Percentiles rank a stretch among this genome's conserved stretches.
phyloP scores from a whole-genome alignment of 1,140 invertebrate species.

The Eupeodes corollae region DNA sequence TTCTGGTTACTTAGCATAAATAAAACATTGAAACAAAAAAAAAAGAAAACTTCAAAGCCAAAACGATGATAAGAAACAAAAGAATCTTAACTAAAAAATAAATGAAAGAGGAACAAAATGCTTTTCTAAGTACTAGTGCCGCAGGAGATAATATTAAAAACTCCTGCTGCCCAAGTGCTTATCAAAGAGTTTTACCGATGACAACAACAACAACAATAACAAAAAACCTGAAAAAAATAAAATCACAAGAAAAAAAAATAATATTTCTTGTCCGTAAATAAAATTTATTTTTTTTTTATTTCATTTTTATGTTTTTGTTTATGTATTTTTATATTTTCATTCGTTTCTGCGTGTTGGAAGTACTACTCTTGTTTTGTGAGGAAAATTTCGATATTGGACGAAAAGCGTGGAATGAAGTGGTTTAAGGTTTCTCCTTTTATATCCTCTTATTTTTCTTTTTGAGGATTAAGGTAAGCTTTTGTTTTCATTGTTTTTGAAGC shows the following conservation, averaged over 20 bases:
- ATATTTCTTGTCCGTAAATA: slow-evolving; percentile 1
- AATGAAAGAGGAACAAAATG: neutral
- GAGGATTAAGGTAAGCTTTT: too few species aligned
- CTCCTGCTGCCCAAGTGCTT: slow-evolving; percentile 40
- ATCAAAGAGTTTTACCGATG: slow-evolving; percentile 30
- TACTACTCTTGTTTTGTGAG: too few species aligned
- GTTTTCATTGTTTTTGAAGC: too few species aligned
- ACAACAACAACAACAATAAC: slow-evolving; percentile 8
- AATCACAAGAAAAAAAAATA: neutral
- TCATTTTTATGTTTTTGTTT: too few species aligned
- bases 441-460: too few species aligned
- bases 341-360: too few species aligned
- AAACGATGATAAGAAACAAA: neutral
- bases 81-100: neutral
- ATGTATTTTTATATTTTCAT: too few species aligned
- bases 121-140: slow-evolving; percentile 40
- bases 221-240: slow-evolving; percentile 1
- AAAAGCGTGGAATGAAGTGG: neutral
- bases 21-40: neutral
- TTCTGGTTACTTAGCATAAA: neutral
- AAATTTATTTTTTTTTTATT: neutral
- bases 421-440: neutral
- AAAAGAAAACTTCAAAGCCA: neutral
- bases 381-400: too few species aligned
- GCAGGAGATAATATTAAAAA: slow-evolving; percentile 37